These are phyloP conservation scores for Brevipalpus yothersi DNA, from an alignment of 1,140 invertebrate species.

Conservation along the genomic window DNA sequence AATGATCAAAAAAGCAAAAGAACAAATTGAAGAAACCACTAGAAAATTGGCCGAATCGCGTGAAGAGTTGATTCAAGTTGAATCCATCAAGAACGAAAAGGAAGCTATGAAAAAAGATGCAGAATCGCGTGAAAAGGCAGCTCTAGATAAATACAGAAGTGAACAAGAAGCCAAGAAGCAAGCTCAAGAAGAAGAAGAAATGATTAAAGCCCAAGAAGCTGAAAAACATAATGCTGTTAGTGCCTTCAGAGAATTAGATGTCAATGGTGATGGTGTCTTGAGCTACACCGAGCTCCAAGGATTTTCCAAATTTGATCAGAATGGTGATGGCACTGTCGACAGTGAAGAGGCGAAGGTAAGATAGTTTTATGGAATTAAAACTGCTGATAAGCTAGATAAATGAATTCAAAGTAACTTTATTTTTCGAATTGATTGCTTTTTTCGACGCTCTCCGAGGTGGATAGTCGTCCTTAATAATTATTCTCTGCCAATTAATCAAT, in stretches of 20 bases:
- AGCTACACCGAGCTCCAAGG: conserved; percentile 49
- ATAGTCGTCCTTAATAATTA: not conserved
- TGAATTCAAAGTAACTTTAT: too few species aligned
- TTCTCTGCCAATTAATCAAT: not conserved
- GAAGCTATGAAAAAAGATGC: conserved; percentile 20
- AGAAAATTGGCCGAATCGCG: conserved; percentile 38
- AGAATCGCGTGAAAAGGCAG: conserved; percentile 9
- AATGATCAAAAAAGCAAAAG: conserved; percentile 45
- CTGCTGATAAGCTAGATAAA: too few species aligned
- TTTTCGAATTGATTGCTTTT: too few species aligned
- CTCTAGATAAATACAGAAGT: conserved; percentile 7
- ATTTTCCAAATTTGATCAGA: conserved; percentile 52
- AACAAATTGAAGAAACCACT: conserved; percentile 21
- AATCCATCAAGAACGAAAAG: conserved; percentile 41
- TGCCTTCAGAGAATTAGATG: conserved; percentile 45
- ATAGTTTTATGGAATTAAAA: conserved; percentile 14
- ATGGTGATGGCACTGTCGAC: conserved; percentile 57
- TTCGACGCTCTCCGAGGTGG: too few species aligned
- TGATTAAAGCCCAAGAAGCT: conserved; percentile 15
- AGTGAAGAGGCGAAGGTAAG: conserved; percentile 46
- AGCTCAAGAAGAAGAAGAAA: conserved; percentile 15
- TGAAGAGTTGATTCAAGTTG: conserved; percentile 40
- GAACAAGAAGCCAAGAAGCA: conserved; percentile 15
- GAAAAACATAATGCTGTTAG: conserved; percentile 31
- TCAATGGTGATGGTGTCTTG: conserved; percentile 43